Evolutionary conservation across 1,140 invertebrate genomes (phyloP).

Genomic region (Trachymyrmex septentrionalis): DNA sequence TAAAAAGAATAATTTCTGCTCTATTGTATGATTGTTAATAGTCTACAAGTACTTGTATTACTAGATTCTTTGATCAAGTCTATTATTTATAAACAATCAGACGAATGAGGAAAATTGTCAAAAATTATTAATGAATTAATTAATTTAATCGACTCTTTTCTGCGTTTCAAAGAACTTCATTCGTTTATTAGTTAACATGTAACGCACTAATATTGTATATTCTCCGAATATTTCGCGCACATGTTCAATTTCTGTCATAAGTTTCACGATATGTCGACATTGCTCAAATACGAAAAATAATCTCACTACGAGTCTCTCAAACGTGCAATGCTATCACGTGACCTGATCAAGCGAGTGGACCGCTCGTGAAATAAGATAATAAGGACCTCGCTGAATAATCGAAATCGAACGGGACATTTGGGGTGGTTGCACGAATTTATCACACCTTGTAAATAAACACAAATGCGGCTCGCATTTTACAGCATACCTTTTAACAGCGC

Average conservation of each 20-base stretch:
- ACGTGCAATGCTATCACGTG: conserved; percentile 81
- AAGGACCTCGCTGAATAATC: conserved; percentile 24
- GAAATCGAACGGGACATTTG: conserved; percentile 26
- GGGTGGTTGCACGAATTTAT: conserved; percentile 59
- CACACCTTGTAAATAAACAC: conserved; percentile 68
- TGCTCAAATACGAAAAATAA: conserved; percentile 30
- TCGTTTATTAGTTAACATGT: conserved; percentile 1
- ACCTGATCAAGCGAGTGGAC: conserved; percentile 78
- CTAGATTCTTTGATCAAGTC: background rate
- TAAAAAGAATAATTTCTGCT: conserved; percentile 5
- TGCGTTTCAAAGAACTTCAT: background rate
- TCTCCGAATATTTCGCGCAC: background rate
- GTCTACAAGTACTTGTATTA: too few relatives aligned
- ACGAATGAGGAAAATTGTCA: background rate
- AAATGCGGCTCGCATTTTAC: conserved; percentile 21
- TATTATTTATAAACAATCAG: background rate
- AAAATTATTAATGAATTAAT: background rate
- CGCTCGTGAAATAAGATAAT: conserved; percentile 63
- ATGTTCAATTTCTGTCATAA: conserved; percentile 3
- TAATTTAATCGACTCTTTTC: background rate
- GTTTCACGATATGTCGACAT: conserved; percentile 27
- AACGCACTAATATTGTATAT: background rate
- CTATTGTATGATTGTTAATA: background rate
- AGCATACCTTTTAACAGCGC: conserved; percentile 13
- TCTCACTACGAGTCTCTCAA: conserved; percentile 58